Evolutionary conservation across 2,797 vertebrate species (phyloP), one percentile per base, ranked within the genome.

Genomic region (Amblyopsis hoosieri): DNA sequence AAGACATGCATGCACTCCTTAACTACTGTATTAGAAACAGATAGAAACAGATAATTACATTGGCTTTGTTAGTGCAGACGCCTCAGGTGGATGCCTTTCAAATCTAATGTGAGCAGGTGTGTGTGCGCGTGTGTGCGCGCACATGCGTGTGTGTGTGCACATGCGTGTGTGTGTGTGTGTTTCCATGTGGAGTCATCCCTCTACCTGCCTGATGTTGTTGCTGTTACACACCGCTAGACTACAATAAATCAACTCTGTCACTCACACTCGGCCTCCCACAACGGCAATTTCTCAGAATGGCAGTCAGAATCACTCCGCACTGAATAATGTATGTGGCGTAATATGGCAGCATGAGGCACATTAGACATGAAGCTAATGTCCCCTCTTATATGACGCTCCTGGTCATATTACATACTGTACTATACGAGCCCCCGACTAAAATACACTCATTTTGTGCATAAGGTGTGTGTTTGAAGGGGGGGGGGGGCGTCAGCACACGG

Each of bases 171-270:
- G 17, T 31, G 19, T 64, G 56, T 60, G 23, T 37, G 37, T 59
- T 54, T 62, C 62, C 66, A 62, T 0, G 1, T 66, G 55, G 64
- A 52, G 67, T 76, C 42, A 66, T 69, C 72, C 72, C 71, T 51
- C 47, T 56, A 82, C 63, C 78, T 71, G 70, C 45, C 69, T n/a
- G 63, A 33, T 53, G 50, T 71, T 72, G 54, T 76, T 75, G 42
- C 65, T 0, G n/a, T 72, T 80, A 66, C 82, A 81, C 74, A 73
- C 83, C 71, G 72, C 67, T 63, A 73, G 60, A 60, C 67, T 69
- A 72, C 85, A 85, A 89, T 89, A 86, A 87, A 88, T 89, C 79
- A 83, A 60, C 62, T 67, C 75, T 83, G 85, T 84, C 86, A 84
- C 70, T 84, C 70, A 86, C 79, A 73, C 58, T 42, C 62, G 60